Base-by-base conservation (phyloP, 37 sponge, comb jelly and placozoan genomes). In the Trichoplax adhaerens region DNA sequence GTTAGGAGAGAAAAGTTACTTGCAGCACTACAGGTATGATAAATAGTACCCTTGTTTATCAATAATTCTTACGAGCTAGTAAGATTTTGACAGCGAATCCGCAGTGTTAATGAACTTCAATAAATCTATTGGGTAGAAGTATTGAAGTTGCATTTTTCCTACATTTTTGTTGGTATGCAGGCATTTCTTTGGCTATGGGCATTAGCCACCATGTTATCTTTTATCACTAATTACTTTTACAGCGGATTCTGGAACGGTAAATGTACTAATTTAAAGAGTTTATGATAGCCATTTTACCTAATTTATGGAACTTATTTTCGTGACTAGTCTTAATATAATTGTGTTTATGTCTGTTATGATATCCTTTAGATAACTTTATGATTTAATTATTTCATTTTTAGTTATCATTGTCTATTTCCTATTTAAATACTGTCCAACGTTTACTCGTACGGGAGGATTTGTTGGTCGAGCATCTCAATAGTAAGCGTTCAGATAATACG, bases 381-480 rank as follows among this genome's bases (percentile, higher is more conserved):
- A 29, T 29, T 29, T 29, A 29, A 29, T 29, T 29, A 29, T 29
- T 29, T 29, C 29, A 29, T 29, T 29, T 29, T 29, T 29, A 29
- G 29, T 29, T 29, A 29, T 29, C 29, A 29, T 29, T 29, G 29
- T 29, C 29, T 29, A 29, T 29, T 29, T 29, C 29, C 29, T 29
- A 29, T 29, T 29, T 29, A 29, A 29, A 29, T 29, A 67, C 10
- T 52, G 29, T 67, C 69, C 69, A 8, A 52, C 69, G 7, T 67
- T 67, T 10, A 52, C 69, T 67, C 69, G 69, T 10, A 8, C 48
- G 7, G 69, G 69, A 8, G 69, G 69, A 8, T 67, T 67, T 12
- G 69, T 67, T 67, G 69, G 69, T 8, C 29, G 46, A 54, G 48
- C 69, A 8, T 48, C 52, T 12, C 69, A 52, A 8, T 67, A 12